Percentiles rank a stretch among this genome's conserved stretches.
Evolutionary conservation across 2,113 vertebrate genomes (phyloP).

Genomic region (Neogobius melanostomus): DNA sequence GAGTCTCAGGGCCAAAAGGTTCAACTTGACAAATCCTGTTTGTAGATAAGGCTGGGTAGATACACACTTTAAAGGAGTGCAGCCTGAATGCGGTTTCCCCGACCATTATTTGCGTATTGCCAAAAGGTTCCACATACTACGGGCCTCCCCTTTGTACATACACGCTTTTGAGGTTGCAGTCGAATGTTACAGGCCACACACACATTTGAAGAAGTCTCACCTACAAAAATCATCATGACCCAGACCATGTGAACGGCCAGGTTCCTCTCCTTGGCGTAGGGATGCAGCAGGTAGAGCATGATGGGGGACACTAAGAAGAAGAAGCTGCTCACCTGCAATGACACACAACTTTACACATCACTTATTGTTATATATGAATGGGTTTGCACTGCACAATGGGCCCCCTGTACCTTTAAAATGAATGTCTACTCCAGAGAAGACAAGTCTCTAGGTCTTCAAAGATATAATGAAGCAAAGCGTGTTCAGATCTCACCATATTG

Average conservation of each 20-base stretch:
- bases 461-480: too few relatives aligned
- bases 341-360: conserved; percentile 5
- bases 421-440: too few relatives aligned
- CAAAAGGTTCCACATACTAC: too few relatives aligned
- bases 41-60: neutral
- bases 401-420: too few relatives aligned
- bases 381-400: too few relatives aligned
- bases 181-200: neutral
- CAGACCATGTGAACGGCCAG: conserved; percentile 75
- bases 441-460: too few relatives aligned
- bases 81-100: neutral
- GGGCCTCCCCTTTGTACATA: too few relatives aligned
- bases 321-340: conserved; percentile 87
- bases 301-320: conserved; percentile 87
- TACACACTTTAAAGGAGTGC: too few relatives aligned
- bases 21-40: too few relatives aligned
- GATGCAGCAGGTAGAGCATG: conserved; percentile 85
- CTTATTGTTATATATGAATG: neutral
- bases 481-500: conserved; percentile 84
- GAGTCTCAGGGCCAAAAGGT: neutral
- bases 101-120: neutral
- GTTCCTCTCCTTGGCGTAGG: conserved; percentile 81
- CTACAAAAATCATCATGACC: conserved; percentile 82
- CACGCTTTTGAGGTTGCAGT: neutral
- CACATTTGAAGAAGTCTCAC: conserved; percentile 64